A percentile compares a stretch with the other conserved stretches of the same genome.
phyloP scores from a whole-genome alignment of 2,113 vertebrate species.

The Parotia lawesii region DNA sequence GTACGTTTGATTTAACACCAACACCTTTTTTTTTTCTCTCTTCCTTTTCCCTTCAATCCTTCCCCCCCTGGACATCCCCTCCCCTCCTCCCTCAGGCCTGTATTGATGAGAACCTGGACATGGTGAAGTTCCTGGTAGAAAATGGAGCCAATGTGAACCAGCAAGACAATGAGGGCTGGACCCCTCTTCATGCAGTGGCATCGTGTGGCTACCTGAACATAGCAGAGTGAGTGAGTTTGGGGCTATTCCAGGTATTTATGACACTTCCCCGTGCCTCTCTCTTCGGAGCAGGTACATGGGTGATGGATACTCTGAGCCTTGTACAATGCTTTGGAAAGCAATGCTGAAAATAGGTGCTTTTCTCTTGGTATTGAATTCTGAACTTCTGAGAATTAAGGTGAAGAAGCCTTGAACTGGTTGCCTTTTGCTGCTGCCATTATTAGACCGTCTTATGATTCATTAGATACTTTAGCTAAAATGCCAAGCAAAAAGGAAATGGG shows the following conservation, averaged over 20 bases:
- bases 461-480: not conserved
- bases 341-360: not conserved
- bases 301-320: not conserved
- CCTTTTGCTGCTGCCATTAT: not conserved
- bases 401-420: not conserved
- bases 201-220: conserved; percentile 92
- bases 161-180: conserved; percentile 95
- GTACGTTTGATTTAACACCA: not conserved
- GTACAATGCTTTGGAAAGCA: fast-evolving
- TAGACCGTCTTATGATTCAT: not conserved
- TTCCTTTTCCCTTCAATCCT: not conserved
- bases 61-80: not conserved
- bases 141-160: conserved; percentile 86
- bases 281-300: not conserved
- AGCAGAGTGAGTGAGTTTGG: conserved; percentile 87
- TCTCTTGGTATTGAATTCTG: not conserved
- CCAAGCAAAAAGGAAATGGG: not conserved
- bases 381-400: not conserved
- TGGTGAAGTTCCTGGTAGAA: conserved; percentile 89
- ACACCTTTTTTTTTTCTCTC: not conserved
- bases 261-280: not conserved
- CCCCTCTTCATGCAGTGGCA: conserved; percentile 89
- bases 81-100: conserved; percentile 78
- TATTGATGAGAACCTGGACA: conserved; percentile 92
- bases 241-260: not conserved